phyloP scores from a whole-genome alignment of 2,797 vertebrate genomes.

The Setipinna tenuifilis region DNA sequence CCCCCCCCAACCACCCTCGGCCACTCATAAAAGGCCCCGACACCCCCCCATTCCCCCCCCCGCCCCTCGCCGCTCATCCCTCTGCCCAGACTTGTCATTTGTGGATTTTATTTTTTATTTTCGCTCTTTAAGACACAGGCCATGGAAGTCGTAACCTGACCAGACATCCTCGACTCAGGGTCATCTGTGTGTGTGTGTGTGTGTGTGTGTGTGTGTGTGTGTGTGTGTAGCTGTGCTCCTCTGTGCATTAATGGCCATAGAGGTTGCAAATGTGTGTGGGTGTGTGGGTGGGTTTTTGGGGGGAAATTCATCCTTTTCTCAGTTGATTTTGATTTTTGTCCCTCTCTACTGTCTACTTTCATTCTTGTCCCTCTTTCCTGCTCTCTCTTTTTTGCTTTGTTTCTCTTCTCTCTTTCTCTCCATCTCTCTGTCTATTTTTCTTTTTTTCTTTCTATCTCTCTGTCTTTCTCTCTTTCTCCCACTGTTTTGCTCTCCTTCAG shows the following conservation, averaged over 20 bases:
- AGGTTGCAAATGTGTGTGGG: neutral
- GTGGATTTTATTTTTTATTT: slow-evolving; percentile 56
- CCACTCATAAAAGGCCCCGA: slow-evolving; percentile 53
- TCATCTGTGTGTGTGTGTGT: slow-evolving; percentile 43
- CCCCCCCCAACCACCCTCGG: neutral
- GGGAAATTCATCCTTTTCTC: slow-evolving; percentile 31
- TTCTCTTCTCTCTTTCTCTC: too few species aligned
- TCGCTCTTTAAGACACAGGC: slow-evolving; percentile 60
- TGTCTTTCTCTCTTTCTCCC: neutral
- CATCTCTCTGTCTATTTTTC: too few species aligned
- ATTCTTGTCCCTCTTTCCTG: slow-evolving; percentile 50
- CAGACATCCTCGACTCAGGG: slow-evolving; percentile 59
- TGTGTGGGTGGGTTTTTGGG: neutral
- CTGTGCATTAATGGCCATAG: neutral
- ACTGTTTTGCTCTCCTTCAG: slow-evolving; percentile 39
- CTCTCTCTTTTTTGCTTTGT: neutral
- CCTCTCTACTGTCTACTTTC: slow-evolving; percentile 24
- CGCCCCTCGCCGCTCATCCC: slow-evolving; percentile 74
- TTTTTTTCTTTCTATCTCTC: neutral
- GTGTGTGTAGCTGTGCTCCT: neutral
- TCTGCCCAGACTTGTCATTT: slow-evolving; percentile 74
- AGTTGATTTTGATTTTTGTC: neutral
- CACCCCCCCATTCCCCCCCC: slow-evolving; percentile 46
- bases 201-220: slow-evolving; percentile 23
- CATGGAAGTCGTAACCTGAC: slow-evolving; percentile 62